phyloP scores from a whole-genome alignment of 2,797 vertebrate genomes.

The Sternarchorhynchus goeldii region DNA sequence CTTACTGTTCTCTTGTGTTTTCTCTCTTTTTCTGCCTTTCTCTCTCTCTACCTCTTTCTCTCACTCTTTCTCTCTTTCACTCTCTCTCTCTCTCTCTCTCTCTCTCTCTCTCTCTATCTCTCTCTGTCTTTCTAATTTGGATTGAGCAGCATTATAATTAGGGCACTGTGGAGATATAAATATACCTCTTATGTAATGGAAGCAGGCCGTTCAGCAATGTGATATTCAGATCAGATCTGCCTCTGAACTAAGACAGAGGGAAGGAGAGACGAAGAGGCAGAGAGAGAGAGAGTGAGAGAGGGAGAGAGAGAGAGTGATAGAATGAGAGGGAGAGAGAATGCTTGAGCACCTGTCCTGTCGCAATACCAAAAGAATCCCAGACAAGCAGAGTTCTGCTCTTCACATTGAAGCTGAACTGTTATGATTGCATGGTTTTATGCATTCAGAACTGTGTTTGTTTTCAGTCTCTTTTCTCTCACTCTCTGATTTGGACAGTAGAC shows the following conservation, averaged over 20 bases:
- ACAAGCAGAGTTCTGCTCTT: too few species aligned
- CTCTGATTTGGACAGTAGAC: too few species aligned
- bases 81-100: background rate
- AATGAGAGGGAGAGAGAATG: background rate
- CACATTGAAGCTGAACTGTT: too few species aligned
- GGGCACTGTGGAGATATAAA: slow-evolving; percentile 7
- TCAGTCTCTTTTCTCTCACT: too few species aligned
- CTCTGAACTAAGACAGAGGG: background rate
- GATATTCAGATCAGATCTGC: background rate
- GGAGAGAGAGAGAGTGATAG: background rate
- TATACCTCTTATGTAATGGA: slow-evolving; percentile 13
- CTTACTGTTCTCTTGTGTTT: background rate
- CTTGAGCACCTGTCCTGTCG: too few species aligned
- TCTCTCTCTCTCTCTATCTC: background rate
- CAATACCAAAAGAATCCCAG: too few species aligned
- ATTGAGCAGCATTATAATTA: background rate
- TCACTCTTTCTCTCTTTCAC: background rate
- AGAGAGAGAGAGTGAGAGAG: background rate
- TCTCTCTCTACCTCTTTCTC: background rate
- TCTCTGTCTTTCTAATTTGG: background rate
- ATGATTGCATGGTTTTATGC: too few species aligned
- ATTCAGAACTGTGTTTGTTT: too few species aligned
- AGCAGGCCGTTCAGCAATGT: background rate
- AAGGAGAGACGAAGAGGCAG: background rate
- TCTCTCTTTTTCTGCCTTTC: background rate